Evolutionary conservation across 2,888 invertebrate species (phyloP), one percentile per base, ranked within the genome.

Genomic region (Entomobrya multifasciata): DNA sequence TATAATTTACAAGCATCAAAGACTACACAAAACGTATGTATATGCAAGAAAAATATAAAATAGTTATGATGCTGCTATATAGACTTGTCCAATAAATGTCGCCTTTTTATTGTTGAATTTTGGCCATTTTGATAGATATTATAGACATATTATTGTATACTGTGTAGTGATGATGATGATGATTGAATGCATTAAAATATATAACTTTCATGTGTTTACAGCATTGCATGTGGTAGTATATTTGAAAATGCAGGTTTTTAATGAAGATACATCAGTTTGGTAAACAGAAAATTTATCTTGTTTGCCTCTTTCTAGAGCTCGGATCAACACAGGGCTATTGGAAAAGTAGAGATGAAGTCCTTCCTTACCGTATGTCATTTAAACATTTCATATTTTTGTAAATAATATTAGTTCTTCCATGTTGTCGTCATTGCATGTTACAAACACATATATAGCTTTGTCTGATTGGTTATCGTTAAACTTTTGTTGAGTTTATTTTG

Each of bases 321-420:
- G 79, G 80, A 80, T 86, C 86, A 52, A 27, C 86, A 27, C 90
- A 89, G 72, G 89, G 82, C 87, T 88, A 89, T 90, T 90, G 90
- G 90, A 90, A 89, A 88, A 89, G 86, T 90, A 88, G 89, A 87
- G 90, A 90, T 87, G 90, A 90, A 86, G 77, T 77, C 85, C 87
- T 88, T 85, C 88, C 88, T 86, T 90, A 89, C 89, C 89, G 90
- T 90, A 90, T 78, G 90, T 90, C 67, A 72, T 27, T 27, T 10
- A 67, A 13, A 49, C 36, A 36, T 36, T 36, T 36, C n/a, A n/a
- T n/a, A n/a, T 70, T 72, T 72, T 41, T 44, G 49, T 72, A 72
- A 49, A 41, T 49, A 49, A 8, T 49, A 11, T 25, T 72, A n/a
- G n/a, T 20, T 72, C 49, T 72, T 4, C 17, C 41, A 20, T 41